Base-by-base conservation (phyloP, 1,140 invertebrate species). In the Temnothorax longispinosus region DNA sequence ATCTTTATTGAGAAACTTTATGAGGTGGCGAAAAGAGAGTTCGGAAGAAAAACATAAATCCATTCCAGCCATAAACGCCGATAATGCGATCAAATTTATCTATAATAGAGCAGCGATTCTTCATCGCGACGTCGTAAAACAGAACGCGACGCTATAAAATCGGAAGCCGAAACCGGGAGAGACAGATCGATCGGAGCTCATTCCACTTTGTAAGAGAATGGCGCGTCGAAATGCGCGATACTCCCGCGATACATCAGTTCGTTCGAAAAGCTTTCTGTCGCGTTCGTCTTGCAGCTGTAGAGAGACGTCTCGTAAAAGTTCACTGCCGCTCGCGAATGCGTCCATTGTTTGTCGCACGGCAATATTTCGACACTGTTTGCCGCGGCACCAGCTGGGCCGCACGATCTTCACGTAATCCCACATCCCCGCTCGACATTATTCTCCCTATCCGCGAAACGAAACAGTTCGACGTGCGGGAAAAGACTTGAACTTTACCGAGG, bases 271-370 rank as follows among this genome's bases (percentile, higher is more conserved):
- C 56, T 81, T 87, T 72, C 81, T 89, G 77, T 87, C 71, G 65
- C 58, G 35, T 44, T 64, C 41, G 32, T n/a, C 58, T 75, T 38
- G 65, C 21, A 21, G 54, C 35, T 10, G 56, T 52, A 35, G 50
- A 74, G 35, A 56, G 21, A 71, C 32, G 27, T 67, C 76, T 89
- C 67, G 75, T 65, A 90, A 90, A 88, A 86, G 80, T 67, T 58
- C 41, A 58, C n/a, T 52, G 69, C 21, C 6, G 21, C 56, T 50
- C 50, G 76, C 85, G 47, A 90, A 87, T 89, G 82, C 71, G 81
- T 74, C 60, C 62, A 82, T 88, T 90, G 89, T 90, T 90, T 86
- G 80, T 77, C 47, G 58, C 77, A 54, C 18, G 52, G 52, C 52
- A 88, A 90, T 87, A 88, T 90, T 90, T 91, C 76, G 32, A 81